Base-by-base conservation (phyloP, 2,888 invertebrate genomes). In the Norana najaformis region DNA sequence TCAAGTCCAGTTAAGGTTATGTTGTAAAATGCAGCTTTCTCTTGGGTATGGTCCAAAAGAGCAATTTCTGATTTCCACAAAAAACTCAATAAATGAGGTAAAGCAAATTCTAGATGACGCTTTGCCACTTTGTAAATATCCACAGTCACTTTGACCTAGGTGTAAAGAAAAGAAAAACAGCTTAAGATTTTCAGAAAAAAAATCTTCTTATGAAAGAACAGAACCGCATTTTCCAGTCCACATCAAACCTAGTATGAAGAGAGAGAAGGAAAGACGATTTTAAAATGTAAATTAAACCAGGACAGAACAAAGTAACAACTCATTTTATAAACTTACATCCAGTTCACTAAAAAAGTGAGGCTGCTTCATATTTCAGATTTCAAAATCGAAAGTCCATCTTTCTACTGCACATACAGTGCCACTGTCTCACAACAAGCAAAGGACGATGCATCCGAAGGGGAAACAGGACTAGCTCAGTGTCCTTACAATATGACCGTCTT, bases 21-120 rank as follows among this genome's bases (percentile, higher is more conserved):
- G 90, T 92, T 92, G 90, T 92, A 92, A 89, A 92, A 92, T 38
- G 92, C 69, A 0, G 91, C 90, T 20, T 88, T 41, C 5, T 89
- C 88, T 14, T 83, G 89, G 4, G 92, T 92, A 16, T 23, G 41
- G 69, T 53, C 16, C 41, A 91, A 88, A 41, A 91, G 69, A 34
- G 85, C 69, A 20, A 89, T 88, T 38, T 36, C 36, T 1, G 89
- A 23, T 23, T 36, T 34, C 30, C 34, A 18, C 38, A 90, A 23
- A 83, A 91, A 91, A 36, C 35, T 41, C 82, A 91, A 37, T 34
- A 91, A 39, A 36, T 39, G 41, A 6, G 91, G 90, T 34, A 92
- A 83, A 88, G 90, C 85, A 47, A 89, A 69, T 2, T 20, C 36
- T 23, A 91, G 34, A 35, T 89, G 89, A 36, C 92, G 89, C 20